These are phyloP conservation scores for Subanguina moxae DNA, from an alignment of 1,140 invertebrate genomes.

Conservation along the genomic window DNA sequence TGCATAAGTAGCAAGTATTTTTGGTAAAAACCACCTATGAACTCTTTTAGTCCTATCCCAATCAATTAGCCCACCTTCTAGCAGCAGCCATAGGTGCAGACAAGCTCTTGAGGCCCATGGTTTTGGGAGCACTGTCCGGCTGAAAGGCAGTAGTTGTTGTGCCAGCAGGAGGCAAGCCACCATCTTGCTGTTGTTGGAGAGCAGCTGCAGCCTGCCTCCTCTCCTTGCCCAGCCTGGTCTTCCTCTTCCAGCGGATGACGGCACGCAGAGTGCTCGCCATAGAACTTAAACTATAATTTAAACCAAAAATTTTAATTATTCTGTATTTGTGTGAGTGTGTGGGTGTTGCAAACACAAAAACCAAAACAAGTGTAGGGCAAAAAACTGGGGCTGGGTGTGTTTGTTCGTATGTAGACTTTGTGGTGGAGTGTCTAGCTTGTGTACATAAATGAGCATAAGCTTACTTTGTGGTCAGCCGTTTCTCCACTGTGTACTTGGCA, in stretches of 20 bases:
- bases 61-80: too few relatives aligned
- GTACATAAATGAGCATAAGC: neutral
- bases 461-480: conserved; percentile 48
- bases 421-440: neutral
- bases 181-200: neutral
- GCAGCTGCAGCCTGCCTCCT: neutral
- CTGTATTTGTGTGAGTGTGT: neutral
- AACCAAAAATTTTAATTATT: neutral
- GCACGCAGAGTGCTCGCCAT: neutral
- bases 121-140: too few relatives aligned
- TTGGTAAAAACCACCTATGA: neutral
- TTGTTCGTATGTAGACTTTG: neutral
- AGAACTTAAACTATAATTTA: neutral
- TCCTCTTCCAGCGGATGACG: neutral
- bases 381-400: too few relatives aligned
- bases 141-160: too few relatives aligned
- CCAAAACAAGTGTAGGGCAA: neutral
- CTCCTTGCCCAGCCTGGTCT: neutral
- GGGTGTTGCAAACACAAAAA: neutral
- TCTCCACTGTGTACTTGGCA: conserved; percentile 47
- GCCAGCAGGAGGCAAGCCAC: too few relatives aligned
- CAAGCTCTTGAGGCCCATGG: too few relatives aligned
- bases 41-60: neutral
- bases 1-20: too few relatives aligned
- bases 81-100: too few relatives aligned